Evolutionary conservation across 2,888 invertebrate genomes (phyloP), one percentile per base, ranked within the genome.

Genomic region (Elmis aenea): DNA sequence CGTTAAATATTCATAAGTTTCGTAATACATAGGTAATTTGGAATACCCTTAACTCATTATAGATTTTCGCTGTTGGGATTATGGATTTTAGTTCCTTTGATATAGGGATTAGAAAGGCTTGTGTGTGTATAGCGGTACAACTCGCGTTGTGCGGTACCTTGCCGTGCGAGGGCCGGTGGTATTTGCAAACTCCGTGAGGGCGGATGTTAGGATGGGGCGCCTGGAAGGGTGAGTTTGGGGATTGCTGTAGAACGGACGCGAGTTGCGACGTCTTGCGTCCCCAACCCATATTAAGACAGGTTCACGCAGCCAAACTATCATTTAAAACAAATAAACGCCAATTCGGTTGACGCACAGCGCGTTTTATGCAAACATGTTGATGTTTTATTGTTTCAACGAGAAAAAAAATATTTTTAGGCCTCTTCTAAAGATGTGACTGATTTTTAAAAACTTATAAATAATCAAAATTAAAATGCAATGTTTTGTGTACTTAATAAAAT

Each of bases 41-140:
- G n/a, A 42, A 42, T 29, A 38, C 33, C 34, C 29, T 42, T 43
- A 50, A 50, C 43, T 50, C 46, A 45, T 50, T 50, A 50, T 50
- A 45, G 50, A 47, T 50, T 50, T 45, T 43, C 39, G 43, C 37
- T 41, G 45, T 43, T 49, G 51, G 52, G 59, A 59, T 59, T 59
- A 58, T 54, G 57, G 58, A 56, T 56, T 58, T 56, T 57, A 57
- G 52, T 58, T 58, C 55, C 57, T 54, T 54, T 52, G 53, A 52
- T 56, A 52, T 50, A 50, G 57, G 55, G 59, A 58, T 59, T 59
- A 59, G 52, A 57, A 55, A 54, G 54, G 57, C 56, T 54, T 57
- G 57, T 55, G 50, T 52, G 54, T 51, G 47, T 46, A 48, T 46
- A 42, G 42, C 35, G 39, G 43, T 43, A 44, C 35, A 18, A 8